Conservation (phyloP, 2,888 invertebrate species). For the Drosophila dives region DNA sequence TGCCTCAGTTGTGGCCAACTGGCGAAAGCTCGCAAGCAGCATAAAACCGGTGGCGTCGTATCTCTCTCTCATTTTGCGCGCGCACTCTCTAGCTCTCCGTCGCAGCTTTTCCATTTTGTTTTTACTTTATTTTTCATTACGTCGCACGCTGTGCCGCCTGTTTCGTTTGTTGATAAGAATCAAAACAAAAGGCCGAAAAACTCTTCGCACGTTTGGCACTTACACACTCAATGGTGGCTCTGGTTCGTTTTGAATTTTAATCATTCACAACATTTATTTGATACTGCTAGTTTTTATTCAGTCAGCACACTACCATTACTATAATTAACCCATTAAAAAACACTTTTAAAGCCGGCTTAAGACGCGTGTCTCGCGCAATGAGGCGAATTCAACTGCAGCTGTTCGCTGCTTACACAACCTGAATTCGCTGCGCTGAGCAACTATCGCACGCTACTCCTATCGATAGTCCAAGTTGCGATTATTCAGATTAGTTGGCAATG, state of each 20-base stretch:
- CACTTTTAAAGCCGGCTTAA: conserved; percentile 4
- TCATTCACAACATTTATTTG: not conserved
- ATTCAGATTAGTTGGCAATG: conserved; percentile 38
- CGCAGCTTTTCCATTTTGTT: conserved; percentile 69
- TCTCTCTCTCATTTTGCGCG: conserved; percentile 18
- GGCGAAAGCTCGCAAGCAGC: conserved; percentile 48
- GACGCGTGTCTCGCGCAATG: not conserved
- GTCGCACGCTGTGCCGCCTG: conserved; percentile 52
- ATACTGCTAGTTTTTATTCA: no score
- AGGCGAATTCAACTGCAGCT: conserved; percentile 30
- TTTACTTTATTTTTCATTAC: conserved; percentile 67
- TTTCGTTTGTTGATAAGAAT: conserved; percentile 75
- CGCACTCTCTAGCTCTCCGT: conserved; percentile 58
- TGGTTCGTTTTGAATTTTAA: not conserved
- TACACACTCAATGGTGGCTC: not conserved
- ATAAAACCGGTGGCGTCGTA: conserved; percentile 44
- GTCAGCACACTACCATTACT: not conserved
- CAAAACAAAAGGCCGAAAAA: conserved; percentile 78
- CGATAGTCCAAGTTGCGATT: conserved; percentile 5
- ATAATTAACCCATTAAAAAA: not conserved
- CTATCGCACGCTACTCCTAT: conserved; percentile 21
- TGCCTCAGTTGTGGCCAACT: conserved; percentile 25
- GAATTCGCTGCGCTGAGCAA: conserved; percentile 1
- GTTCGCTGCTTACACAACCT: conserved; percentile 39
- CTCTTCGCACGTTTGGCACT: conserved; percentile 40